Conservation (phyloP, 1,140 invertebrate species). For the Dreissena polymorpha region DNA sequence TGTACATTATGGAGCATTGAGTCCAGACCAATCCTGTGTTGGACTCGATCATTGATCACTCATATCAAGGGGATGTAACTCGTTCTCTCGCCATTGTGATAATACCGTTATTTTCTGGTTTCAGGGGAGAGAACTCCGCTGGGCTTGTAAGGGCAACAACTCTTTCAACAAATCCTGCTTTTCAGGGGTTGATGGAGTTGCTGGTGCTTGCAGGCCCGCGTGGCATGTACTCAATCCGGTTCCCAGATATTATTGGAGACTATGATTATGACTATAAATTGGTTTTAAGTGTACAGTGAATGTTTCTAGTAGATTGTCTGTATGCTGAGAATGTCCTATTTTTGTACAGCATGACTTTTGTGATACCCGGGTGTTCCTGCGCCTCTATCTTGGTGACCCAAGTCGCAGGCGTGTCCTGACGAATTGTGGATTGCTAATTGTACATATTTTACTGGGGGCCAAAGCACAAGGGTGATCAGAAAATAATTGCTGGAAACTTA, state of each 20-base stretch:
- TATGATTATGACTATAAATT: slow-evolving; percentile 55
- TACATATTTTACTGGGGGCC: slow-evolving; percentile 56
- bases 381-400: slow-evolving; percentile 36
- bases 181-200: slow-evolving; percentile 30
- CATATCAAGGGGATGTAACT: slow-evolving; percentile 40
- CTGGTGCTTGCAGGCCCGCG: slow-evolving; percentile 40
- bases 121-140: neutral
- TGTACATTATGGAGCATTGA: slow-evolving; percentile 47
- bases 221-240: neutral
- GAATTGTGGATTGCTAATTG: slow-evolving; percentile 44
- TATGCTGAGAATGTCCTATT: slow-evolving; percentile 63
- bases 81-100: slow-evolving; percentile 56
- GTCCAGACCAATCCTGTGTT: neutral
- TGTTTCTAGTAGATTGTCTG: slow-evolving; percentile 60
- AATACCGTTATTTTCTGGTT: slow-evolving; percentile 41
- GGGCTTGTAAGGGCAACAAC: slow-evolving; percentile 20
- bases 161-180: slow-evolving; percentile 8
- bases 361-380: slow-evolving; percentile 57
- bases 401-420: slow-evolving; percentile 30
- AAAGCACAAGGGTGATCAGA: slow-evolving; percentile 57
- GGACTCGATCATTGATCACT: slow-evolving; percentile 41
- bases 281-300: slow-evolving; percentile 60
- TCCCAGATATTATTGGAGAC: slow-evolving; percentile 21
- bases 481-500: slow-evolving; percentile 52
- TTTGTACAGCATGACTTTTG: slow-evolving; percentile 67